Evolutionary conservation across 2,113 vertebrate species (phyloP).

Genomic region (Amblyornis subalaris): DNA sequence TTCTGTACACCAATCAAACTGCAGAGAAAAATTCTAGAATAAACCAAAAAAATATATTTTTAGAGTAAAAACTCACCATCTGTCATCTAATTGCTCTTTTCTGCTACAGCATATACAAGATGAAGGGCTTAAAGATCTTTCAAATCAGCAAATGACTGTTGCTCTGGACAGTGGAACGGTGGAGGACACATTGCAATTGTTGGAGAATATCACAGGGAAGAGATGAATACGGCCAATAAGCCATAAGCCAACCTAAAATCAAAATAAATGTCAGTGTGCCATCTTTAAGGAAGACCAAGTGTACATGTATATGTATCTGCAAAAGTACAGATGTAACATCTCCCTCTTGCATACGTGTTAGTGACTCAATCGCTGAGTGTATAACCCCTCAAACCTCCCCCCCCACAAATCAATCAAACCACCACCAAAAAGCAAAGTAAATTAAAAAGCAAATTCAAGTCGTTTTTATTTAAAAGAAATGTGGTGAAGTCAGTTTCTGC

Average conservation of each 20-base stretch:
- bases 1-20: background rate
- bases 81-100: background rate
- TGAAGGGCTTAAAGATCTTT: background rate
- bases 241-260: background rate
- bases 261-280: background rate
- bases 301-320: background rate
- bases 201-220: background rate
- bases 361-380: background rate
- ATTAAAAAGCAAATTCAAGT: background rate
- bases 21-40: background rate
- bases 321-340: background rate
- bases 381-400: background rate
- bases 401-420: background rate
- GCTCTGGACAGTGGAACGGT: background rate
- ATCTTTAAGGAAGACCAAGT: background rate
- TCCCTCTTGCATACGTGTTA: background rate
- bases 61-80: background rate
- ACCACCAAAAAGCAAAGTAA: background rate
- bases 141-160: background rate
- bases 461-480: background rate
- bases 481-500: background rate
- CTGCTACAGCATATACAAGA: background rate
- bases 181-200: background rate
- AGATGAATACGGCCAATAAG: background rate
- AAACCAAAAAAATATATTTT: background rate